Base-by-base conservation (phyloP, 2,797 vertebrate species). In the Brachyalestes nurse region DNA sequence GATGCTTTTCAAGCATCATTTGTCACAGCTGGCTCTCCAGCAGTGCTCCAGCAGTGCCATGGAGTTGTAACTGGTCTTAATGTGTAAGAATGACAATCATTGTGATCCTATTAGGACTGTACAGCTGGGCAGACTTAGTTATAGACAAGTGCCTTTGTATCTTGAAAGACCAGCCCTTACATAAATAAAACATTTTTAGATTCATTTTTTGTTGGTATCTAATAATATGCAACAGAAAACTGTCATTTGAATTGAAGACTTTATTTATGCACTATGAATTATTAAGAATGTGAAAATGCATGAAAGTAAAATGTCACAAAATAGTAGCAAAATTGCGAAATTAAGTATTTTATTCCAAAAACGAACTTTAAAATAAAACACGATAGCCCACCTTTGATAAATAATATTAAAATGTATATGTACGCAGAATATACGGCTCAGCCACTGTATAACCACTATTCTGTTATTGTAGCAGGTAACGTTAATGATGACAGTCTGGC, bases 1-100 rank as follows among this genome's bases (percentile, higher is more conserved):
- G 82, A 87, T 92, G 87, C 88, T 89, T 90, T 94, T 94, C 92
- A 93, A 91, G 93, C 92, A 85, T 91, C 93, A 94, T 95, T 95
- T 94, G 92, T 86, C 90, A 85, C 91, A 81, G 65, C 87, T 49
- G 81, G 81, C 74, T 74, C 87, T 83, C 84, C 72, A 58, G 80
- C 80, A 79, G 65, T 72, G 78, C 45, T 4, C 21, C 58, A 75
- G 2, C 47, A 49, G 47, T 83, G 82, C 74, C 80, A 75, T 60
- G n/a, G 65, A 80, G 65, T 60, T 83, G 71, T 82, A 75, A 73
- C 84, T 83, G 82, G 83, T 84, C 81, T 83, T 84, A 80, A 82
- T 88, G 82, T 76, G 83, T 81, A 82, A 74, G 75, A 84, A 84
- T 81, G 72, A 80, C 65, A 78, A 42, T 81, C 72, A 79, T 79